Base-by-base conservation (phyloP, 2,888 invertebrate genomes). In the Cosmia trapezina region DNA sequence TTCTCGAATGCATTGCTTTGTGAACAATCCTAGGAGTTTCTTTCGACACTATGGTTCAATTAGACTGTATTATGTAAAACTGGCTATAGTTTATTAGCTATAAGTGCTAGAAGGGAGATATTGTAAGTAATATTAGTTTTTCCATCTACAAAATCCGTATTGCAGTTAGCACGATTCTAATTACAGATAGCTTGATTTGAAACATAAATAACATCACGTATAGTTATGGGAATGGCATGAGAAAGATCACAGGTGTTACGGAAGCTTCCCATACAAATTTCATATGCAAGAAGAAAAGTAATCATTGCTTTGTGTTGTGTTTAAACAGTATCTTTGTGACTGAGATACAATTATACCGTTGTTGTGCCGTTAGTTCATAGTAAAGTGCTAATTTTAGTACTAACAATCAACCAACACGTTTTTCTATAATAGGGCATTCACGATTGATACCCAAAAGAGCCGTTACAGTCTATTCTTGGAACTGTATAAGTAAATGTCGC, bases 261-360 rank as follows among this genome's bases (percentile, higher is more conserved):
- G 85, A 85, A 84, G 74, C 51, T 68, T 77, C 61, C 49, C 69
- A 83, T 83, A 66, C 70, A 79, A 22, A 70, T 72, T 75, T 66
- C 71, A 76, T 59, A 59, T 56, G 78, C 17, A 37, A 54, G 7
- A 66, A 67, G 66, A 80, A 81, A 81, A 63, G 43, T 51, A 33
- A 33, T 56, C 3, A 66, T 71, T 83, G 67, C 51, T 67, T 62
- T 63, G 47, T 51, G 37, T 45, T 61, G 54, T 59, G 61, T 72
- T 72, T 62, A 53, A 72, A 62, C 12, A 74, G n/a, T 53, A 60
- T 70, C 47, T 57, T 37, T 47, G 17, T 47, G 41, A 45, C 28
- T 19, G 33, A 47, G 22, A 53, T 66, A 45, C 2, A 56, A 65
- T 22, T 65, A 59, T 49, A 37, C n/a, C 22, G 64, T 33, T 71